Evolutionary conservation across 2,888 invertebrate genomes (phyloP), one percentile per base, ranked within the genome.

Genomic region (Oithona nana): DNA sequence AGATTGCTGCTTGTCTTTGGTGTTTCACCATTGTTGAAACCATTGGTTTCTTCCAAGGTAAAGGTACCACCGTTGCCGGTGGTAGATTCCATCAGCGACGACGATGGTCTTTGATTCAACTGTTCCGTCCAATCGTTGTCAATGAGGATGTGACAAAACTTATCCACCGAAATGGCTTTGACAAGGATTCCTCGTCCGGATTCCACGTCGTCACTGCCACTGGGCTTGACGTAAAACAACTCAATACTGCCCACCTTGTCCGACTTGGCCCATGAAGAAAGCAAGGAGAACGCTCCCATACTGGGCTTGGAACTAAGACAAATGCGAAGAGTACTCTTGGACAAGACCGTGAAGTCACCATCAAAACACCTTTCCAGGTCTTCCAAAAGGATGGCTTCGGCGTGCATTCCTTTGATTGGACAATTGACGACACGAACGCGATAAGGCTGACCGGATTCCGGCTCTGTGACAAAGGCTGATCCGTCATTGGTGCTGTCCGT

Each of bases 291-390:
- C 16, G 56, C 20, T 26, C 49, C 62, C n/a, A n/a, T 54, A 28
- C 62, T 28, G 3, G 62, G 62, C 8, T 22, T 56, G 22, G 16
- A 30, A 28, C 49, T 57, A 20, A 56, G 13, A 22, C 56, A 55
- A 20, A 62, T 29, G 56, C 56, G 49, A 16, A 59, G 28, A 24
- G 49, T 28, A 24, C n/a, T n/a, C 16, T 50, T 13, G 22, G 59
- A 48, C 20, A 59, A 49, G 16, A 22, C 50, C 22, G 39, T 56
- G 16, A 48, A 55, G 1, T 26, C 62, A 3, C 24, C 26, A 16
- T 62, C 62, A 31, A 62, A 62, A 4, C 39, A 57, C 24, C 62
- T 55, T 31, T 54, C 31, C 3, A 62, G 16, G 28, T 62, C 62
- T 3, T 62, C 62, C 26, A 62, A 29, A 16, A 62, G 28, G n/a